phyloP scores from a whole-genome alignment of 1,140 invertebrate species.

The Macrobrachium nipponense region DNA sequence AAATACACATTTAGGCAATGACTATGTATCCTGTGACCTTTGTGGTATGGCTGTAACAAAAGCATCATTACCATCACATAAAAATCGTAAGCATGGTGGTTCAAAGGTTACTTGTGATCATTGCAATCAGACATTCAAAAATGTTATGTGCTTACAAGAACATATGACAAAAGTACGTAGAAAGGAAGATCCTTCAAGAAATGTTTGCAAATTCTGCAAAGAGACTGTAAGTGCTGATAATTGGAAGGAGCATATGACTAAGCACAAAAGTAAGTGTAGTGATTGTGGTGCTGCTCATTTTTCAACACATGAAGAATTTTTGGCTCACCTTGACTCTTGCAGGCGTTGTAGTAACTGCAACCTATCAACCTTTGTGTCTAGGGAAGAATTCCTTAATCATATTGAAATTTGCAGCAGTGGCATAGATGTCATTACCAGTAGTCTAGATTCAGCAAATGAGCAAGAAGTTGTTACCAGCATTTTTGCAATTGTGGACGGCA shows the following conservation, averaged over 20 bases:
- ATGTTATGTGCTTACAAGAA: conserved; percentile 49
- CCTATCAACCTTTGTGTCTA: conserved; percentile 18
- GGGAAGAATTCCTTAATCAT: conserved; percentile 41
- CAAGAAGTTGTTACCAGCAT: conserved; percentile 52
- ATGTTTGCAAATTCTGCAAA: conserved; percentile 48
- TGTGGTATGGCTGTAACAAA: conserved; percentile 35
- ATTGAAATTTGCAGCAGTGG: conserved; percentile 47
- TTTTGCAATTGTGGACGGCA: conserved; percentile 49
- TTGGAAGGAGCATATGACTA: conserved; percentile 51
- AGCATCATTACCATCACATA: conserved; percentile 44
- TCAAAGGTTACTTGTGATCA: conserved; percentile 53
- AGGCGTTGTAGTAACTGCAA: conserved; percentile 47
- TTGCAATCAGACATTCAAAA: conserved; percentile 48
- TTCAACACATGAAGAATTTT: conserved; percentile 33
- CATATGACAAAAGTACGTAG: conserved; percentile 46
- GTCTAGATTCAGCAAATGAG: conserved; percentile 39
- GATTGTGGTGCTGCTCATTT: conserved; percentile 49
- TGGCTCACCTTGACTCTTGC: conserved; percentile 48
- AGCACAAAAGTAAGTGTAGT: conserved; percentile 39
- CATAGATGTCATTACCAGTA: conserved; percentile 48
- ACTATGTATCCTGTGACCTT: conserved; percentile 44
- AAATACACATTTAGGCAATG: conserved; percentile 30
- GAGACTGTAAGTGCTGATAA: conserved; percentile 20
- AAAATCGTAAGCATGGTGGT: conserved; percentile 57
- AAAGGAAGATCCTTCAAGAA: conserved; percentile 42